A percentile compares a stretch with the other conserved stretches of the same genome.
Evolutionary conservation across 1,140 invertebrate species (phyloP).

Genomic region (Radopholus similis): DNA sequence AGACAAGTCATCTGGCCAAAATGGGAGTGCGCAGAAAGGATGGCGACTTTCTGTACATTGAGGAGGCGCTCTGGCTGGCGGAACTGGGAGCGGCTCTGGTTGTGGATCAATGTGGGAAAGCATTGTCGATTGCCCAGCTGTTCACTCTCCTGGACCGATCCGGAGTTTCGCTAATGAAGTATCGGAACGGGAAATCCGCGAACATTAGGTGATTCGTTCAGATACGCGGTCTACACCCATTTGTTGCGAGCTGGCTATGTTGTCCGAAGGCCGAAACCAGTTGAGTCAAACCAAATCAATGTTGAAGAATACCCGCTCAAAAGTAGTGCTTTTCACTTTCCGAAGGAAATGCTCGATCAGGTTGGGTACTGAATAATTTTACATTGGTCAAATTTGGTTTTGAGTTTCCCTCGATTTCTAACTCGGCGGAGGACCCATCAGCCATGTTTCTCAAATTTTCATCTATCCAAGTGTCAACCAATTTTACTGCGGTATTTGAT

Average conservation of each 20-base stretch:
- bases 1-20: slow-evolving; percentile 27
- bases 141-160: neutral
- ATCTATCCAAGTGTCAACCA: neutral
- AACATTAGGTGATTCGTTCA: neutral
- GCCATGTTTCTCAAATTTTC: neutral
- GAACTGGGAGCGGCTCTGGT: slow-evolving; percentile 33
- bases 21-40: slow-evolving; percentile 24
- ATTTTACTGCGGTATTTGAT: neutral
- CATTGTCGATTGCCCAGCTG: slow-evolving; percentile 7
- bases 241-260: slow-evolving; percentile 11
- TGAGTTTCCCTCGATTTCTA: slow-evolving; percentile 8
- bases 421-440: neutral
- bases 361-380: neutral
- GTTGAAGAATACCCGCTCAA: neutral
- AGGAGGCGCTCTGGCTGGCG: slow-evolving; percentile 37
- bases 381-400: neutral
- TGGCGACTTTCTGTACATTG: slow-evolving; percentile 26
- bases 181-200: neutral
- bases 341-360: slow-evolving; percentile 6
- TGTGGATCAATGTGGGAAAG: neutral
- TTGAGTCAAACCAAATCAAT: neutral
- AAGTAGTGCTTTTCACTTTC: slow-evolving; percentile 5
- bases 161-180: slow-evolving; percentile 11
- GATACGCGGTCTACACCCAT: slow-evolving; percentile 8
- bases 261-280: slow-evolving; percentile 2